Evolutionary conservation across 2,888 invertebrate genomes (phyloP), one percentile per base, ranked within the genome.

Genomic region (Erebia palarica): DNA sequence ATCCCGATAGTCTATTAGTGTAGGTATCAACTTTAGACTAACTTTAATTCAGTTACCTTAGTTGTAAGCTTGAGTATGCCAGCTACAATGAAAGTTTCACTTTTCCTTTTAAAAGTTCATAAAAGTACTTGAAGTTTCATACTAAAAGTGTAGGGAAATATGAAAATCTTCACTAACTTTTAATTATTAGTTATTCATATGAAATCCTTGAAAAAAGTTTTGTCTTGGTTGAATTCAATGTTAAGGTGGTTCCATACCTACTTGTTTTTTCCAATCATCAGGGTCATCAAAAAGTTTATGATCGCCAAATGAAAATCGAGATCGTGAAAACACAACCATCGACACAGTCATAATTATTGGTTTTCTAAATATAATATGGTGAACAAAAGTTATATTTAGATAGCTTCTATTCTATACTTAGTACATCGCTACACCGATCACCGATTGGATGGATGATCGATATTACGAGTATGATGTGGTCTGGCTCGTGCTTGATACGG

Each of bases 41-140:
- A 42, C 42, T 60, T 60, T 60, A 42, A 44, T 42, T 44, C 13
- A 11, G 21, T 58, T 14, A 3, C 42, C 14, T 42, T 36, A 36
- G 36, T 60, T 44, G 59, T 60, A 16, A 9, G 14, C 10, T 9
- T 60, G 44, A 60, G 44, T 42, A 16, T 14, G n/a, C 42, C 10
- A 42, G 14, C 27, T 58, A 58, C 7, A 16, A 60, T 1, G 42
- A n/a, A 60, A 60, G 42, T 60, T 60, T 60, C 42, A 60, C n/a
- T 60, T 60, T 60, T 60, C 42, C 44, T 60, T 42, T 44, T 60
- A 60, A 60, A 60, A 60, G 42, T 60, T 60, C n/a, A 8, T 59
- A 42, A 60, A 60, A 60, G 44, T 60, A 60, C 53, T 53, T 53
- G 1, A 53, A 9, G 27, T 21, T 10, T 13, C 55, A 18, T 55